These are phyloP conservation scores for Thymelicus sylvestris DNA, from an alignment of 2,888 invertebrate genomes.

Conservation along the genomic window DNA sequence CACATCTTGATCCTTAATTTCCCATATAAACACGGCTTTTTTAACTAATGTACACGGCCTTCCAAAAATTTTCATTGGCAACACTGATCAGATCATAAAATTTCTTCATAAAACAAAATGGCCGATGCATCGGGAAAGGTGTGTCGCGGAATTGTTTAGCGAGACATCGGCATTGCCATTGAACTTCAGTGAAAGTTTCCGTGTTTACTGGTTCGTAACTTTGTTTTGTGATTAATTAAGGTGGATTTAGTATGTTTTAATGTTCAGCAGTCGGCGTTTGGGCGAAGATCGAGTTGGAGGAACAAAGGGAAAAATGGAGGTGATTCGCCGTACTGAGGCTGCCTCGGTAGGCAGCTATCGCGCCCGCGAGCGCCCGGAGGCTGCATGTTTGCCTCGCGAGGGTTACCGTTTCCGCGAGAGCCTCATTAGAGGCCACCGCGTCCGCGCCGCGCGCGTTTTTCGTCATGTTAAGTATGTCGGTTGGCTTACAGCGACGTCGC, in stretches of 20 bases:
- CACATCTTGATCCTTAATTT: too few species aligned
- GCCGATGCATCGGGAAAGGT: constrained; percentile 77
- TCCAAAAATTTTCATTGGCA: too few species aligned
- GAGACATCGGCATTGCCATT: constrained; percentile 67
- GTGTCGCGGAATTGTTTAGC: constrained; percentile 72
- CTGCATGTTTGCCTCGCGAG: constrained; percentile 76
- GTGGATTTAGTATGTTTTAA: constrained; percentile 77
- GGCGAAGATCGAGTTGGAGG: constrained; percentile 43
- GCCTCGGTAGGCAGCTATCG: constrained; percentile 68
- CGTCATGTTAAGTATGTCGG: constrained; percentile 77
- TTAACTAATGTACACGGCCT: too few species aligned
- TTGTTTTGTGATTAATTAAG: constrained; percentile 82
- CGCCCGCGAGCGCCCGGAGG: constrained; percentile 74
- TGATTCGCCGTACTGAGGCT: constrained; percentile 67
- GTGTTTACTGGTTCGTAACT: constrained; percentile 83
- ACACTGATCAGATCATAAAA: constrained; percentile 6
- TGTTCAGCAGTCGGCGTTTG: constrained; percentile 62
- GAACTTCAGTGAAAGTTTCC: constrained; percentile 81
- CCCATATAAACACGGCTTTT: too few species aligned
- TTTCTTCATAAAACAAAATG: constrained; percentile 68
- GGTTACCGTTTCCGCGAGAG: constrained; percentile 71
- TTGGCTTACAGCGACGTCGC: constrained; percentile 78
- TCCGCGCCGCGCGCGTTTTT: constrained; percentile 66
- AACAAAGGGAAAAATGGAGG: constrained; percentile 51
- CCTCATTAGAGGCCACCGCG: constrained; percentile 54